Evolutionary conservation across 2,888 invertebrate genomes (phyloP).

Genomic region (Heliothis peltigera): DNA sequence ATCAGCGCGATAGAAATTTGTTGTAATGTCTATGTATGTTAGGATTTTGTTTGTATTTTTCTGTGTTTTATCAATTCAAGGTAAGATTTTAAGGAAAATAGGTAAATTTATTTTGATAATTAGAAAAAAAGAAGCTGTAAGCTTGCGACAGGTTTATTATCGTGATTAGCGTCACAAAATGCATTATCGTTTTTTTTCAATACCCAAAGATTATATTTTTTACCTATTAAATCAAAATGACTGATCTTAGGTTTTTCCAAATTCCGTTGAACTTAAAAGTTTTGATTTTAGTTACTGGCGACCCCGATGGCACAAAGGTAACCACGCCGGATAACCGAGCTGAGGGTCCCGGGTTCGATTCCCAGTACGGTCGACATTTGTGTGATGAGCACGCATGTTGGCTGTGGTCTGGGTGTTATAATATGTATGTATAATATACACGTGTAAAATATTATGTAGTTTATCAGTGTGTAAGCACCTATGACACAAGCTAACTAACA

Average conservation of each 20-base stretch:
- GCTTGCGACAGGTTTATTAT: constrained; percentile 21
- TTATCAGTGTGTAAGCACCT: no score
- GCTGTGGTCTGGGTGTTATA: no score
- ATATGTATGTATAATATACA: no score
- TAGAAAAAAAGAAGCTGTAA: constrained; percentile 5
- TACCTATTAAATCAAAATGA: constrained; percentile 1
- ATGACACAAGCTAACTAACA: no score
- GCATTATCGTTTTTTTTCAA: not conserved
- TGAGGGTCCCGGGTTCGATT: no score
- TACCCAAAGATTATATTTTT: constrained; percentile 4
- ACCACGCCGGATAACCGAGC: no score
- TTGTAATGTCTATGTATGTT: not conserved
- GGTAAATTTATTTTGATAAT: constrained; percentile 7
- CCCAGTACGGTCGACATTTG: no score
- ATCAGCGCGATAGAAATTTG: not conserved
- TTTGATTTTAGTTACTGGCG: constrained; percentile 4
- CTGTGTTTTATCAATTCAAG: no score
- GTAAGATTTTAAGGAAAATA: not conserved
- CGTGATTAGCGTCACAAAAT: constrained; percentile 6
- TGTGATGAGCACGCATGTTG: no score
- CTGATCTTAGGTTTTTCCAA: constrained; percentile 30
- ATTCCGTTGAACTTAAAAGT: not conserved
- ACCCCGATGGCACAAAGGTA: no score
- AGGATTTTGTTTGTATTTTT: no score
- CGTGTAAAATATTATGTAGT: no score